Evolutionary conservation across 2,888 invertebrate species (phyloP).

Genomic region (Ecliptopera silaceata): DNA sequence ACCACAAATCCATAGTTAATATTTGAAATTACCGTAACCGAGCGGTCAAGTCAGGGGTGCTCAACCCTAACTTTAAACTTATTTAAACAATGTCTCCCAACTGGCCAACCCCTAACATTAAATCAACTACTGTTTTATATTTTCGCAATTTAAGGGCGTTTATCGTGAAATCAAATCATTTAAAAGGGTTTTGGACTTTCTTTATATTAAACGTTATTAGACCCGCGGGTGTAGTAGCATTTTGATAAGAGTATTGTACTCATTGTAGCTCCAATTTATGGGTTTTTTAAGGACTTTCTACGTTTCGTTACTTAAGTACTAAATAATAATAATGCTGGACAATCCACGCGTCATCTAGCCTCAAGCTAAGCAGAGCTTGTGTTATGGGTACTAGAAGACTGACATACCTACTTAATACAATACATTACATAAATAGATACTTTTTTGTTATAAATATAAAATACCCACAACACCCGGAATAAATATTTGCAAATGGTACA

Average conservation of each 20-base stretch:
- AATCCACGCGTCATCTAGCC: no score
- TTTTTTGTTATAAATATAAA: no score
- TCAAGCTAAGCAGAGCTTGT: no score
- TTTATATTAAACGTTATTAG: constrained; percentile 75
- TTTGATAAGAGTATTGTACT: constrained; percentile 49
- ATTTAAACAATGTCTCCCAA: constrained; percentile 62
- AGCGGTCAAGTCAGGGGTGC: constrained; percentile 50
- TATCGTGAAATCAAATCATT: constrained; percentile 69
- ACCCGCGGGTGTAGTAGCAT: constrained; percentile 64
- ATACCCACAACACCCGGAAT: no score
- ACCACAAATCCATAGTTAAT: background rate
- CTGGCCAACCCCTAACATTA: constrained; percentile 71
- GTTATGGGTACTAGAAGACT: no score
- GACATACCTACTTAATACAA: no score
- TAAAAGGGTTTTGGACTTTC: constrained; percentile 59
- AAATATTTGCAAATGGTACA: no score
- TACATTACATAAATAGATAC: no score
- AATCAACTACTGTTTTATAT: constrained; percentile 55
- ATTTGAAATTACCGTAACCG: constrained; percentile 16
- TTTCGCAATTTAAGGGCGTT: constrained; percentile 55
- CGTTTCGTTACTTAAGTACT: no score
- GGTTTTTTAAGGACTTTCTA: constrained; percentile 3
- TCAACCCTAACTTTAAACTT: constrained; percentile 67
- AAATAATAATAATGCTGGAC: no score
- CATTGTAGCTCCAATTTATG: constrained; percentile 25